Evolutionary conservation across 2,888 invertebrate genomes (phyloP).

Genomic region (Exephanes ischioxanthus): DNA sequence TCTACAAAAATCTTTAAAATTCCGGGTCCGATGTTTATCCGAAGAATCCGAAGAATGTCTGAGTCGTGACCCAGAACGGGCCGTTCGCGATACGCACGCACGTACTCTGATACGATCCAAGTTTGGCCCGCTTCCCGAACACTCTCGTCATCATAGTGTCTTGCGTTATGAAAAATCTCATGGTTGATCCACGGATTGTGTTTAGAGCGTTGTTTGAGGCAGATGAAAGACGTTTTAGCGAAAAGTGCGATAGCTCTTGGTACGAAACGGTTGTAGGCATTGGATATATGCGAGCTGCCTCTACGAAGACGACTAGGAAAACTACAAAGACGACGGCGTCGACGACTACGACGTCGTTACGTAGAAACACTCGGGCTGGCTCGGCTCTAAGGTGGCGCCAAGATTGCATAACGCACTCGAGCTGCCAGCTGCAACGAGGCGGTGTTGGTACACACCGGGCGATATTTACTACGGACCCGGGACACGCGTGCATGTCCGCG

Average conservation of each 20-base stretch:
- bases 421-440: conserved; percentile 13
- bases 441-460: neutral
- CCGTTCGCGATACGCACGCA: neutral
- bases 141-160: conserved; percentile 15
- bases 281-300: neutral
- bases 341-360: conserved; percentile 38
- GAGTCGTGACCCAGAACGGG: too few relatives aligned
- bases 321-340: conserved; percentile 26
- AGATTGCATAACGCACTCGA: conserved; percentile 51
- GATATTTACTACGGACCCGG: conserved; percentile 26
- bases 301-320: conserved; percentile 4
- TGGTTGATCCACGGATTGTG: neutral
- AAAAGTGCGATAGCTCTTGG: neutral
- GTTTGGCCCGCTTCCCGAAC: conserved; percentile 55
- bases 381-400: conserved; percentile 63
- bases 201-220: neutral
- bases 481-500: conserved; percentile 32
- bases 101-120: neutral
- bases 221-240: conserved; percentile 26
- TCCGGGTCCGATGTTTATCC: too few relatives aligned
- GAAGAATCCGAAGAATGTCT: too few relatives aligned
- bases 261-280: conserved; percentile 6
- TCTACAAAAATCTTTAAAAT: too few relatives aligned
- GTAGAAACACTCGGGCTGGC: conserved; percentile 54
- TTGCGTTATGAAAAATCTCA: conserved; percentile 39